A percentile compares a stretch with the other conserved stretches of the same genome.
Evolutionary conservation across 2,113 vertebrate genomes (phyloP).

Genomic region (Anarrhichthys ocellatus): DNA sequence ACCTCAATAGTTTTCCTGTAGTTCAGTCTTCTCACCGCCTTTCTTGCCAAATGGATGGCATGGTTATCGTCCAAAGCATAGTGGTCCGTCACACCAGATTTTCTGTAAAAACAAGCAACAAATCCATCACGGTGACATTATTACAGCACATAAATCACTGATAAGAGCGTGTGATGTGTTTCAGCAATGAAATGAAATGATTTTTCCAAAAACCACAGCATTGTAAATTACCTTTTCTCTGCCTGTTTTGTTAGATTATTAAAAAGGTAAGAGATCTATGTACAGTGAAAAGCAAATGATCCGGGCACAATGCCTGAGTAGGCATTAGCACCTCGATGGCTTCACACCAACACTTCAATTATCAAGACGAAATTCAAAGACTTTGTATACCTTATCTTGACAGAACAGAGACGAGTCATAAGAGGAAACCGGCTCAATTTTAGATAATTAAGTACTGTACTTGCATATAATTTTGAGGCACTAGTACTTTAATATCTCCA

Average conservation of each 20-base stretch:
- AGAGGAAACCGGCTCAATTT: no score
- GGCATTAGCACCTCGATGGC: background rate
- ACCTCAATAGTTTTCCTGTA: slow-evolving; percentile 92
- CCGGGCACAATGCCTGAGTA: background rate
- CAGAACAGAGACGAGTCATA: no score
- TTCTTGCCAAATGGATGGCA: slow-evolving; percentile 94
- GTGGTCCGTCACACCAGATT: slow-evolving; percentile 96
- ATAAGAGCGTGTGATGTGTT: background rate
- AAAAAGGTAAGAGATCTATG: background rate
- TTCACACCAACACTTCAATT: background rate
- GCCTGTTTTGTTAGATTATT: background rate
- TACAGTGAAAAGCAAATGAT: background rate
- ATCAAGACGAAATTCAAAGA: no score
- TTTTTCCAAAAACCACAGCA: background rate
- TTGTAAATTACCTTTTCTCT: background rate
- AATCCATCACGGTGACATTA: slow-evolving; percentile 1
- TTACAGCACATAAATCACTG: background rate
- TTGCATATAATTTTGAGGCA: no score
- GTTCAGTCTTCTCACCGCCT: slow-evolving; percentile 91
- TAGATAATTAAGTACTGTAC: no score
- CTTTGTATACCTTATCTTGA: no score
- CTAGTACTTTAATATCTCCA: background rate
- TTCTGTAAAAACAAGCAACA: slow-evolving; percentile 79
- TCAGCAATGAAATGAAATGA: background rate
- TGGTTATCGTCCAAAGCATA: slow-evolving; percentile 94